These are phyloP conservation scores for Ostrea denselamellosa DNA, from an alignment of 1,140 invertebrate species.

Conservation along the genomic window DNA sequence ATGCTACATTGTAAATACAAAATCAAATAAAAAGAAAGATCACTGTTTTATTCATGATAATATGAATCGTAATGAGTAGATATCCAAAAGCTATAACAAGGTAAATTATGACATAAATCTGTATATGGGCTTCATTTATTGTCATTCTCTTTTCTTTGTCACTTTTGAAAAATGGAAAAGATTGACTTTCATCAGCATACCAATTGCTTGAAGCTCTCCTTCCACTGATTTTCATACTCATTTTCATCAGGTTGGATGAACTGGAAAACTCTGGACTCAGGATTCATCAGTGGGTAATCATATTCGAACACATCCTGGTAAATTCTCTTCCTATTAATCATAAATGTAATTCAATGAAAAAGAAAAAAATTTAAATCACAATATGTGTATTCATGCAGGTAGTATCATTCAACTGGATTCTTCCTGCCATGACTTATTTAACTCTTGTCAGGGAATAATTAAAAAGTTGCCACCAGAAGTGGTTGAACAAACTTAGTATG, in stretches of 20 bases:
- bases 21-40: background rate
- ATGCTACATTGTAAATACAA: conserved; percentile 80
- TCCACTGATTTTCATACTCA: conserved; percentile 97
- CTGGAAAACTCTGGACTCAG: conserved; percentile 91
- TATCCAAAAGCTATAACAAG: background rate
- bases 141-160: background rate
- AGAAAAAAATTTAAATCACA: background rate
- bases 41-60: no score
- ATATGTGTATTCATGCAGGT: no score
- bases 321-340: conserved; percentile 89
- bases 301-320: conserved; percentile 98
- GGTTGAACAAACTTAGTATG: no score
- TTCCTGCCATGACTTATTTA: no score
- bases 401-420: no score
- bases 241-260: conserved; percentile 92
- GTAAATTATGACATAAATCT: background rate
- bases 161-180: background rate
- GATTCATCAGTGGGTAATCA: conserved; percentile 95
- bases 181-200: conserved; percentile 68
- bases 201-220: conserved; percentile 97
- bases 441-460: no score
- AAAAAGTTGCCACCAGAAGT: no score
- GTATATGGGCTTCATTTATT: background rate
- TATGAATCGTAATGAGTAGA: background rate
- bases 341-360: conserved; percentile 41